Evolutionary conservation across 2,888 invertebrate species (phyloP), one percentile per base, ranked within the genome.

Genomic region (Meliscaeva auricollis): DNA sequence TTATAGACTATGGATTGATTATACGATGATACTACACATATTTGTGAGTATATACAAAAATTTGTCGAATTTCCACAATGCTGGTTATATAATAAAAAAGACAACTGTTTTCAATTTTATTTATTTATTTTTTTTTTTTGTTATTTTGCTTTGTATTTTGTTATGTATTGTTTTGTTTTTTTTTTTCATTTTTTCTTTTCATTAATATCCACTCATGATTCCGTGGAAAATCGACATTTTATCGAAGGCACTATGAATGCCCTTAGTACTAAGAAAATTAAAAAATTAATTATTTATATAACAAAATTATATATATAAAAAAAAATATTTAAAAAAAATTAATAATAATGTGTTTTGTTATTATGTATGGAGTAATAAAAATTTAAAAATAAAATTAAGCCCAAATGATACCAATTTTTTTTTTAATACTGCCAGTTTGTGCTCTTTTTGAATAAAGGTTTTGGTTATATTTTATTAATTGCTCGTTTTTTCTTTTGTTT

Each of bases 221-320:
- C 58, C 62, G 68, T 69, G 69, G 75, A 80, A 75, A 62, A 38
- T 62, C 80, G 68, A 80, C 69, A 62, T 62, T 76, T 70, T 69
- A 70, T 81, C 76, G 54, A 81, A 81, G 81, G 81, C 81, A 81
- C 81, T 81, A 81, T 50, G 81, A 81, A 81, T 81, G 81, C 81
- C 80, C 76, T 70, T 69, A 81, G 76, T 81, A 70, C 62, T 76
- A 76, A 70, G 11, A 81, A 70, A 58, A 56, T 54, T 48, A 62
- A 76, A 75, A 41, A 69, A 38, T 69, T 11, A 62, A 9, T 58
- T 46, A 52, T 26, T 56, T 46, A 46, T 48, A 56, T 64, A 75
- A 35, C n/a, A 7, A 11, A 38, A 38, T 38, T 38, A 38, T 5
- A 38, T 5, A 38, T 3, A 26, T 3, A 15, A n/a, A 54, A 35